A percentile compares a stretch with the other conserved stretches of the same genome.
phyloP scores from a whole-genome alignment of 2,797 vertebrate species.

The Microctenopoma stevenorrisi region DNA sequence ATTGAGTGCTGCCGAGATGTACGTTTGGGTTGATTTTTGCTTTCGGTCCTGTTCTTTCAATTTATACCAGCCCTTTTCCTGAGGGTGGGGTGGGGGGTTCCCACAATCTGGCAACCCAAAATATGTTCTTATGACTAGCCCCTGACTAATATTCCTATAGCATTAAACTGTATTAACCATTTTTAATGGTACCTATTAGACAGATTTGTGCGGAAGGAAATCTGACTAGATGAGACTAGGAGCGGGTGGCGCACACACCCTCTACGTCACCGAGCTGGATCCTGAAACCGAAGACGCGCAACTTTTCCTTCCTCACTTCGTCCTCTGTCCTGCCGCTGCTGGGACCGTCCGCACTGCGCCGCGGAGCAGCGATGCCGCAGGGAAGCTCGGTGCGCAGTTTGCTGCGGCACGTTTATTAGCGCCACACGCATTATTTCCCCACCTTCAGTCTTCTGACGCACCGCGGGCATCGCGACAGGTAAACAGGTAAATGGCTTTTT shows the following conservation, averaged over 20 bases:
- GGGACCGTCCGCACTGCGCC: constrained; percentile 8
- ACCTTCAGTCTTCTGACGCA: constrained; percentile 35
- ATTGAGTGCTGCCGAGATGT: too few relatives aligned
- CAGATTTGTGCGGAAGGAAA: constrained; percentile 18
- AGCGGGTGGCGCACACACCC: constrained; percentile 47
- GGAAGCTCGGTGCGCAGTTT: not conserved
- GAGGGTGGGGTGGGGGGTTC: too few relatives aligned
- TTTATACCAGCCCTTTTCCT: too few relatives aligned
- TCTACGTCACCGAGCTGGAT: constrained; percentile 42
- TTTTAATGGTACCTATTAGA: too few relatives aligned
- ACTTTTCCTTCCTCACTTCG: constrained; percentile 7
- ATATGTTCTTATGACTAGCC: too few relatives aligned
- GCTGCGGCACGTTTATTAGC: constrained; percentile 28
- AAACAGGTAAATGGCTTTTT: constrained; percentile 5
- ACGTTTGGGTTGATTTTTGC: too few relatives aligned
- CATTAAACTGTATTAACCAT: too few relatives aligned
- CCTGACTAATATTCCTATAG: too few relatives aligned
- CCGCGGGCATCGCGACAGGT: constrained; percentile 48
- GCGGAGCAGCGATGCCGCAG: constrained; percentile 13
- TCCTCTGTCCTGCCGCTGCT: not conserved
- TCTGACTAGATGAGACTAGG: not conserved
- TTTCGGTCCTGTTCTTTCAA: too few relatives aligned
- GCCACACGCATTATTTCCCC: constrained; percentile 24
- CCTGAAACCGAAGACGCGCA: constrained; percentile 8
- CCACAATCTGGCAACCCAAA: too few relatives aligned